Percentiles rank a stretch among this genome's conserved stretches.
Conservation (phyloP, 2,888 invertebrate genomes). For the Pristionchus japonicus region DNA sequence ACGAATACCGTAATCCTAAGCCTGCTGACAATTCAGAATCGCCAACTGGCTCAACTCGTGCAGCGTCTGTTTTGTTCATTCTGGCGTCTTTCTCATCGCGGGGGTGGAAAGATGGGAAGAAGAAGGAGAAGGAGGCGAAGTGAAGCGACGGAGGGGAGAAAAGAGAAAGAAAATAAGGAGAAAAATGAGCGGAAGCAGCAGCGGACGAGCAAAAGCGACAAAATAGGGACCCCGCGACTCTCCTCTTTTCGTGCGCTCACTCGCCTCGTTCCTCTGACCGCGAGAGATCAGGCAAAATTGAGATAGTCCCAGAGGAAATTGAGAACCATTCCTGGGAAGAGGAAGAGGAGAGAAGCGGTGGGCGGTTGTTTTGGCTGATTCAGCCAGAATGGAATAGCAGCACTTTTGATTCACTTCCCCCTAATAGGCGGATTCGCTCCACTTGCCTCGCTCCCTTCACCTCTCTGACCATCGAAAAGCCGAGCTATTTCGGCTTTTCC, state of each 20-base stretch:
- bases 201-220: neutral
- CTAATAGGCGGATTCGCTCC: neutral
- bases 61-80: too few relatives aligned
- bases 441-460: neutral
- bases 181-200: neutral
- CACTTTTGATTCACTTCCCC: conserved; percentile 3
- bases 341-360: neutral
- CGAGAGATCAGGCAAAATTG: neutral
- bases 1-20: too few relatives aligned
- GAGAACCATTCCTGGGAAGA: neutral
- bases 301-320: neutral
- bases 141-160: neutral
- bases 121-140: neutral
- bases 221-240: neutral
- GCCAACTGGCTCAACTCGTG: too few relatives aligned
- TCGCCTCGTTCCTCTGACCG: neutral
- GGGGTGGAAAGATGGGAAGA: neutral
- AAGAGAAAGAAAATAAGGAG: conserved; percentile 7
- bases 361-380: neutral
- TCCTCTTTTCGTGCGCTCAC: neutral
- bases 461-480: neutral
- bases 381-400: neutral
- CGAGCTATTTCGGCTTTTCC: neutral
- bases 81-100: too few relatives aligned
- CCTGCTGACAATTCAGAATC: too few relatives aligned